These are phyloP conservation scores for Rhagologus leucostigma DNA, from an alignment of 2,113 vertebrate genomes.

Conservation along the genomic window DNA sequence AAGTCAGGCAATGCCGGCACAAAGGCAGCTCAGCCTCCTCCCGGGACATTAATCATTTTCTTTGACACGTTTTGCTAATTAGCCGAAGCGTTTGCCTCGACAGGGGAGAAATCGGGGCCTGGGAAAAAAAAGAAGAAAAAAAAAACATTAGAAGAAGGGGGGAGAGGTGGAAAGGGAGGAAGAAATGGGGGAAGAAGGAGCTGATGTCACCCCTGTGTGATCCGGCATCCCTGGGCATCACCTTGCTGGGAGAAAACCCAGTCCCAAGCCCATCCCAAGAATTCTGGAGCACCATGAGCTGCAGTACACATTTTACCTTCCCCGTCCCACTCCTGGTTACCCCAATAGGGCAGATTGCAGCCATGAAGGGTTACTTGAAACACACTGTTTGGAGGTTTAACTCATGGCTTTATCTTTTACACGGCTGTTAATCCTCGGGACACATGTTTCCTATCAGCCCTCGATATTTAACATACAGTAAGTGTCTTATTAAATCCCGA, in stretches of 20 bases:
- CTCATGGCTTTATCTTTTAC: slow-evolving; percentile 6
- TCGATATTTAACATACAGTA: slow-evolving; percentile 32
- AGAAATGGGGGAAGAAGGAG: background rate
- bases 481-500: slow-evolving; percentile 25
- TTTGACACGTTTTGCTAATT: slow-evolving; percentile 53
- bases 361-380: background rate
- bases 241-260: background rate
- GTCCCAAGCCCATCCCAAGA: too few species aligned
- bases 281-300: background rate
- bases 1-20: slow-evolving; percentile 1
- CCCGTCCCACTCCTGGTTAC: background rate
- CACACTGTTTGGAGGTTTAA: background rate
- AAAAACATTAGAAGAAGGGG: background rate
- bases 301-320: background rate
- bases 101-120: slow-evolving; percentile 24
- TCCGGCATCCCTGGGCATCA: background rate
- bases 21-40: slow-evolving; percentile 35
- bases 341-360: background rate
- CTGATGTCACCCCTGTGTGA: background rate
- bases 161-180: background rate
- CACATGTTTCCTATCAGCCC: slow-evolving; percentile 48
- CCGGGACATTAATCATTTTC: slow-evolving; percentile 46
- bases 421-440: background rate
- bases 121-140: background rate
- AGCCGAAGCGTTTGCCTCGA: slow-evolving; percentile 2